phyloP scores from a whole-genome alignment of 2,888 invertebrate genomes.

The Mimumesa dahlbomi region DNA sequence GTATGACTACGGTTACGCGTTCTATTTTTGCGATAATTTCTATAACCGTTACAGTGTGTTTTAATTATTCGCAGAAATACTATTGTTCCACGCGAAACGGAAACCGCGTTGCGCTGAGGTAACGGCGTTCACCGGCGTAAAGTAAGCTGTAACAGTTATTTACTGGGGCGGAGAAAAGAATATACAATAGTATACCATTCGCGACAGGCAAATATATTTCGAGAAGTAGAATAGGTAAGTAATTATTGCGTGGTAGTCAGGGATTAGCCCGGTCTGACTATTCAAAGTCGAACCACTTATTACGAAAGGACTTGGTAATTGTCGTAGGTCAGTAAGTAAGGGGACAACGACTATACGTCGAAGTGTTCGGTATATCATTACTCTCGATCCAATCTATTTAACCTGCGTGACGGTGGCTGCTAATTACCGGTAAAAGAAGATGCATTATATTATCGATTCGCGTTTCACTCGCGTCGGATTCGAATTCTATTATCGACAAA shows the following conservation, averaged over 20 bases:
- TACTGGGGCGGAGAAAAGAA: conserved; percentile 8
- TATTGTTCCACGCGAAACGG: too few species aligned
- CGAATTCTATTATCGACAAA: too few species aligned
- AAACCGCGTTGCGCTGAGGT: too few species aligned
- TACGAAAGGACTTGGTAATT: conserved; percentile 23
- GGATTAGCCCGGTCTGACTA: background rate
- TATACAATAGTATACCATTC: too few species aligned
- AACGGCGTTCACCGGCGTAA: too few species aligned
- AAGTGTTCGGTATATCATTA: conserved; percentile 30
- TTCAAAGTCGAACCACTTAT: background rate
- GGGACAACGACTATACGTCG: background rate
- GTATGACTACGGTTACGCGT: too few species aligned
- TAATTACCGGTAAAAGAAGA: background rate
- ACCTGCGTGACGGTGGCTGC: background rate
- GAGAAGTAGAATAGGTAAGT: background rate
- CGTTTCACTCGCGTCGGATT: too few species aligned
- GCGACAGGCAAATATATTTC: conserved; percentile 1
- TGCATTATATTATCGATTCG: background rate
- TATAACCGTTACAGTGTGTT: too few species aligned
- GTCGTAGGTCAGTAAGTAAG: conserved; percentile 16
- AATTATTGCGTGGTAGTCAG: too few species aligned
- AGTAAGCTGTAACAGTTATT: background rate
- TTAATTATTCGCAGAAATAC: too few species aligned
- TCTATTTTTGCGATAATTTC: too few species aligned
- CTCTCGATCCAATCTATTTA: conserved; percentile 27